Evolutionary conservation across 2,888 invertebrate species (phyloP), one percentile per base, ranked within the genome.

Genomic region (Allygus modestus): DNA sequence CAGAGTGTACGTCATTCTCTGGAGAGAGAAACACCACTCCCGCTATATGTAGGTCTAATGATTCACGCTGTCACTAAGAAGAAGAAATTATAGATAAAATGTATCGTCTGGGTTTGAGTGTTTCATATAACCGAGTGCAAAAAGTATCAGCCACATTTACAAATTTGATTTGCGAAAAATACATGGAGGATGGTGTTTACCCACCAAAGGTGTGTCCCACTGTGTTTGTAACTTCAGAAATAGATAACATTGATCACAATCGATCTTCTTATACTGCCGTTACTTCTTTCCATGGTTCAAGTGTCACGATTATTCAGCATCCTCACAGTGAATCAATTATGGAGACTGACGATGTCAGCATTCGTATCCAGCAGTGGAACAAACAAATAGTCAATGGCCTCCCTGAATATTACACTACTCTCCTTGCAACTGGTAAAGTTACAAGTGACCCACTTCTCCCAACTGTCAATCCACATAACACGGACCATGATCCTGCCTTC

Each of bases 221-320:
- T 54, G 54, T 54, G 54, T 54, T 54, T 23, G 54, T 15, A 54
- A 54, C 54, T 7, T 54, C 54, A 54, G 15, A 2, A 9, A 54
- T 54, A 54, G 54, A 54, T 54, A 54, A 15, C 23, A 54, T 54
- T 54, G 54, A 54, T 23, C 54, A 54, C 54, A 54, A 54, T 54
- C 54, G 12, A 54, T 54, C 54, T 54, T 54, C 54, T 15, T 54
- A 2, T 54, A 54, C 54, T 54, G 54, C 54, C 12, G 54, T 23
- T 54, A 9, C n/a, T 54, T 54, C 54, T 54, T 54, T 54, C 54
- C 54, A 54, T 54, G 54, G 54, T 54, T 54, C 54, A 54, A 54
- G 54, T 54, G 7, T 54, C 4, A 54, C 54, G 23, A 54, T 54
- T 54, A 54, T 54, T 54, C 7, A 54, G n/a, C 54, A 54, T 54